Conservation (phyloP, 2,797 vertebrate genomes). For the Lithobates pipiens region DNA sequence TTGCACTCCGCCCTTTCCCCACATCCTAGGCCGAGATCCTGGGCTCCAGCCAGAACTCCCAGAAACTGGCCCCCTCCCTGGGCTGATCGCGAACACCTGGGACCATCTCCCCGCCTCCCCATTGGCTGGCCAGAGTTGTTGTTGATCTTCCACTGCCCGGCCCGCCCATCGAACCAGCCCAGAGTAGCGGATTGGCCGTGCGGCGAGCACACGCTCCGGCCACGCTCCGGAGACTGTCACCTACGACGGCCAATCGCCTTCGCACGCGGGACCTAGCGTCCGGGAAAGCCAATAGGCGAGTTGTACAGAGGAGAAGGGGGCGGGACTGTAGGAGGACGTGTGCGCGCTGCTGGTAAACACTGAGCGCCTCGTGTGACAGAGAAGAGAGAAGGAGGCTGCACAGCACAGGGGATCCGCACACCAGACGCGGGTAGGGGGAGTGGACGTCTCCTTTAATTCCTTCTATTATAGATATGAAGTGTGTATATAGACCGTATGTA, state of each 20-base stretch:
- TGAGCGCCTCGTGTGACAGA: slow-evolving; percentile 30
- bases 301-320: not conserved
- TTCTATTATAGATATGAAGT: not conserved
- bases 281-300: not conserved
- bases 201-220: not conserved
- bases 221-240: slow-evolving; percentile 6
- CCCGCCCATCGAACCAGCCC: not conserved
- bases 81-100: not conserved
- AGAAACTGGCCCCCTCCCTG: not conserved
- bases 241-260: not conserved
- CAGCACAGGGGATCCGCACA: not conserved
- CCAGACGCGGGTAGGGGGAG: not conserved
- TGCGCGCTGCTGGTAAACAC: slow-evolving; percentile 56
- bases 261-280: accelerated
- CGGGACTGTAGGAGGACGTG: not conserved
- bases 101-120: not conserved
- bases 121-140: slow-evolving; percentile 44
- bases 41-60: not conserved
- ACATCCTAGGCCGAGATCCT: not conserved
- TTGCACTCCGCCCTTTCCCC: not conserved
- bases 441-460: not conserved
- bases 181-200: not conserved
- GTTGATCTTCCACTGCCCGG: slow-evolving; percentile 3
- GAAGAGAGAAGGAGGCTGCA: not conserved
- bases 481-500: not conserved